Percentiles rank a stretch among this genome's conserved stretches.
These are phyloP conservation scores for Silurus meridionalis DNA, from an alignment of 2,113 vertebrate species.

Conservation along the genomic window DNA sequence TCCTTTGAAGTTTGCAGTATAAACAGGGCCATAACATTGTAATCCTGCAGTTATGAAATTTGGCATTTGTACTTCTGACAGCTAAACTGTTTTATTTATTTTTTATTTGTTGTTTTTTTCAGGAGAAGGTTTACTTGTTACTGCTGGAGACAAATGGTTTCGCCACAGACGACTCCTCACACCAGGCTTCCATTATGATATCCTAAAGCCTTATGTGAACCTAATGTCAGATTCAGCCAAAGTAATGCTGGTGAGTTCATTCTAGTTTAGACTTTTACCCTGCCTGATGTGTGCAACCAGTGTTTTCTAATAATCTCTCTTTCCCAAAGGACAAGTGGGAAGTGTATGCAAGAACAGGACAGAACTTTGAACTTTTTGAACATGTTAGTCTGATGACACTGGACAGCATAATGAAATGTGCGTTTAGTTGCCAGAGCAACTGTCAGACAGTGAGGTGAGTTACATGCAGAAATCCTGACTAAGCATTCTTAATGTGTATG, in stretches of 20 bases:
- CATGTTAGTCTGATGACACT: conserved; percentile 87
- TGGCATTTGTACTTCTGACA: neutral
- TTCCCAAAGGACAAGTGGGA: conserved; percentile 76
- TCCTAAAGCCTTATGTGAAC: conserved; percentile 80
- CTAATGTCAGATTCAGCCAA: conserved; percentile 76
- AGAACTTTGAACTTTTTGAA: conserved; percentile 80
- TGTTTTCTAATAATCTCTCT: conserved; percentile 14
- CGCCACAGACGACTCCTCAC: conserved; percentile 81
- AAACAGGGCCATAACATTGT: neutral
- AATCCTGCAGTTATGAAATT: neutral
- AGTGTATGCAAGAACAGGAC: conserved; percentile 56
- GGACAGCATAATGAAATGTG: conserved; percentile 86
- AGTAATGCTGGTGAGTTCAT: conserved; percentile 80
- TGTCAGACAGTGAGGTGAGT: conserved; percentile 80
- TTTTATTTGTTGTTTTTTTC: conserved; percentile 20
- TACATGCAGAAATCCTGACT: too few relatives aligned
- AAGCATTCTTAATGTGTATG: neutral
- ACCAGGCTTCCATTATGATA: conserved; percentile 84
- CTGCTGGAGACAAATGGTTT: conserved; percentile 80
- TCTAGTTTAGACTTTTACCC: neutral
- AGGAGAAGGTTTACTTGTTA: conserved; percentile 81
- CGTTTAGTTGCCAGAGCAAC: conserved; percentile 82
- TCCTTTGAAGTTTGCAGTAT: too few relatives aligned
- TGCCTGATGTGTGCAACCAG: neutral
- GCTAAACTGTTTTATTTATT: neutral